Percentiles rank a stretch among this genome's conserved stretches.
Conservation (phyloP, 2,113 vertebrate genomes). For the Xiphophorus couchianus region DNA sequence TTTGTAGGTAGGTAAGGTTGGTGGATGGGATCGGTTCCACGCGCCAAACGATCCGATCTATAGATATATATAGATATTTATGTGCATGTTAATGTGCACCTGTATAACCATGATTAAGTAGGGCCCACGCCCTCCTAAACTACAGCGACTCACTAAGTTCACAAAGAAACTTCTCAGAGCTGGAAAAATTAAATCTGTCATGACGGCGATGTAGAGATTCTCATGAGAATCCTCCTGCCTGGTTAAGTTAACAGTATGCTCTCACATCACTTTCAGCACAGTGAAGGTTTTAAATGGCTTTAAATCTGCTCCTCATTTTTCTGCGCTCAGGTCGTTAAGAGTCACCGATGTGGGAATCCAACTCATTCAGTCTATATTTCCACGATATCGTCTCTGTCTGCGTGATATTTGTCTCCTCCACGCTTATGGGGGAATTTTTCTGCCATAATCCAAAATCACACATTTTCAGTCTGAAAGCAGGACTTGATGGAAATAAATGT, state of each 20-base stretch:
- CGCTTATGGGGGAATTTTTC: background rate
- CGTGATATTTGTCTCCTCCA: conserved; percentile 26
- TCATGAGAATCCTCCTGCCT: no score
- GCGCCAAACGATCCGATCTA: no score
- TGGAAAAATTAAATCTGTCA: background rate
- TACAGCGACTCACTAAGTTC: background rate
- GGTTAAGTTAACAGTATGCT: background rate
- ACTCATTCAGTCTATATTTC: conserved; percentile 31
- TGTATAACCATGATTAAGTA: no score
- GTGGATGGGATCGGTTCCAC: no score
- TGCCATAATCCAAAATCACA: no score
- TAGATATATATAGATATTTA: no score
- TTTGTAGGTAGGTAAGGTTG: no score
- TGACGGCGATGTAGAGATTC: background rate
- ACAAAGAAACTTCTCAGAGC: background rate
- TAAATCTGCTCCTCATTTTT: background rate
- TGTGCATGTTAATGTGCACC: no score
- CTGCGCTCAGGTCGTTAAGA: background rate
- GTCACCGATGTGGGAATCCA: conserved; percentile 20
- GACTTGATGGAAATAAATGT: no score
- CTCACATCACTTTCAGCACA: conserved; percentile 13
- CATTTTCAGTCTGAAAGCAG: no score
- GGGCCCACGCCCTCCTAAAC: background rate
- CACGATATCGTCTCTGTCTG: conserved; percentile 30
- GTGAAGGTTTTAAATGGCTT: conserved; percentile 20